Evolutionary conservation across 2,113 vertebrate species (phyloP).

Genomic region (Percina caprodes): DNA sequence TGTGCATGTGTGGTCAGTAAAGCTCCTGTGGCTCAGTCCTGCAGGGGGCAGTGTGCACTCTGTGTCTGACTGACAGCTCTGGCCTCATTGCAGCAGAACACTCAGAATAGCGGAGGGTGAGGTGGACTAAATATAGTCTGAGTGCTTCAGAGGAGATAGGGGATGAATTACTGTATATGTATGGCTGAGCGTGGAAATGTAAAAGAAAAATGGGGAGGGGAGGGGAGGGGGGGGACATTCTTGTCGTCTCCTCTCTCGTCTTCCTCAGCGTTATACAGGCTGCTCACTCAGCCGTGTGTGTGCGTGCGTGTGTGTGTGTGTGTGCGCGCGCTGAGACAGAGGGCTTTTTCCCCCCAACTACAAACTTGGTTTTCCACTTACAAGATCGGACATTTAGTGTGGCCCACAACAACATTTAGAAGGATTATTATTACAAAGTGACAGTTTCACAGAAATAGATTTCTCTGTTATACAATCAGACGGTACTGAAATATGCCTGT

Average conservation of each 20-base stretch:
- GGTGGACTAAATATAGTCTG: constrained; percentile 67
- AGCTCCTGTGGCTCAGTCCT: constrained; percentile 35
- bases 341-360: neutral
- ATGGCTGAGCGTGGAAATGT: constrained; percentile 17
- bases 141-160: constrained; percentile 47
- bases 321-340: constrained; percentile 10
- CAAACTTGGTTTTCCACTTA: neutral
- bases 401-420: neutral
- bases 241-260: constrained; percentile 59
- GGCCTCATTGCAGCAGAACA: constrained; percentile 60
- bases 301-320: constrained; percentile 12
- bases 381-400: neutral
- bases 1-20: too few species aligned
- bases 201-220: neutral
- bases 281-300: constrained; percentile 49
- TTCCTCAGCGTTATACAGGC: constrained; percentile 50
- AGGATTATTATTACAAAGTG: neutral
- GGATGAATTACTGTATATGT: constrained; percentile 32
- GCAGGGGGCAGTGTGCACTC: constrained; percentile 63
- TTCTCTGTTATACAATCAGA: neutral
- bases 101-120: constrained; percentile 43
- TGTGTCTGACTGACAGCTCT: constrained; percentile 12
- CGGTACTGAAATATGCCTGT: neutral
- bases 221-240: neutral
- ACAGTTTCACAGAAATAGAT: neutral